A percentile compares a stretch with the other conserved stretches of the same genome.
Conservation (phyloP, 2,888 invertebrate species). For the Lithophane socia region DNA sequence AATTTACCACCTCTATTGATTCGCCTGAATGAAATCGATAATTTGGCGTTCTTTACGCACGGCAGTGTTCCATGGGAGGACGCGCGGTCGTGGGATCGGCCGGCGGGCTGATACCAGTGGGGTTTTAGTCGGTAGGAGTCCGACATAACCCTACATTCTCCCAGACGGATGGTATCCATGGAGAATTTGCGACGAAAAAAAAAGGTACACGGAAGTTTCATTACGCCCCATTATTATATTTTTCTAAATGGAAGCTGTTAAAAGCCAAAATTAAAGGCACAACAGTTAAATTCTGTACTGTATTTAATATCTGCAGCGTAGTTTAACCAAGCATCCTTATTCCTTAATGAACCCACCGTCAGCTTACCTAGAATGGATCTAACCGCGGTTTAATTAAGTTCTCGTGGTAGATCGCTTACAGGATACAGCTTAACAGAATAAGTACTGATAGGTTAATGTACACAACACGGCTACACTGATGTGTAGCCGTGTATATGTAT, state of each 20-base stretch:
- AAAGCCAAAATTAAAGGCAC: no score
- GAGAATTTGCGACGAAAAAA: no score
- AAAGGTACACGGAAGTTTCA: neutral
- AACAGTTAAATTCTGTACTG: neutral
- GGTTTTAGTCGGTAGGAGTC: no score
- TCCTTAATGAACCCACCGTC: constrained; percentile 54
- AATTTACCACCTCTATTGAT: neutral
- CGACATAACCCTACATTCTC: no score
- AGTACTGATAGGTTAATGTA: neutral
- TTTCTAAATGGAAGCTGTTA: neutral
- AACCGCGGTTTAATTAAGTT: constrained; percentile 66
- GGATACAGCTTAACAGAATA: constrained; percentile 12
- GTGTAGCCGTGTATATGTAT: no score
- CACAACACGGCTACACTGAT: no score
- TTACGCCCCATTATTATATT: neutral
- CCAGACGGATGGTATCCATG: no score
- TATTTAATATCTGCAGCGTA: constrained; percentile 11
- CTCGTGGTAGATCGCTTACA: constrained; percentile 28
- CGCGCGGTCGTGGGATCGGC: no score
- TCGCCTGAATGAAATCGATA: neutral
- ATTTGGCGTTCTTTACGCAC: neutral
- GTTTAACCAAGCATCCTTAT: constrained; percentile 20
- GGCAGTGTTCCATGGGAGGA: no score
- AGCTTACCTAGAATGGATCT: constrained; percentile 50
- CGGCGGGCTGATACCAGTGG: no score